Evolutionary conservation across 2,888 invertebrate genomes (phyloP).

Genomic region (Amiota minor): DNA sequence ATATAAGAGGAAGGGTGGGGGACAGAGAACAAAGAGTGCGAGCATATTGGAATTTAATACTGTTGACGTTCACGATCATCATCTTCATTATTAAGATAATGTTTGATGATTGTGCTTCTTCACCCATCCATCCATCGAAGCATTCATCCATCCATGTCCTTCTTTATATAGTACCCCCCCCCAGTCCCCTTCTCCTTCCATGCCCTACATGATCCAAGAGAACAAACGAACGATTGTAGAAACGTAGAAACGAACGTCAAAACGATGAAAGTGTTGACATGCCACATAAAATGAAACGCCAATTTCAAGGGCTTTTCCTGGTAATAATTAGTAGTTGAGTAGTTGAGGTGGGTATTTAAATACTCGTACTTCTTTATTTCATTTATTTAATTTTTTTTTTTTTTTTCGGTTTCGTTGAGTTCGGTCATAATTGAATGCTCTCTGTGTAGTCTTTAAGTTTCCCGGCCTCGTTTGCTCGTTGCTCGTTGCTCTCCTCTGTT

Average conservation of each 20-base stretch:
- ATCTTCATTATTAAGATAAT: conserved; percentile 32
- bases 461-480: conserved; percentile 2
- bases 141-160: no score
- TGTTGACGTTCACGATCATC: conserved; percentile 39
- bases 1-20: no score
- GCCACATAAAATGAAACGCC: conserved; percentile 68
- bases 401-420: conserved; percentile 19
- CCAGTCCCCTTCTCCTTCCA: neutral
- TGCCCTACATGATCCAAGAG: no score
- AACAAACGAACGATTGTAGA: no score
- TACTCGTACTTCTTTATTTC: conserved; percentile 55
- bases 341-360: conserved; percentile 71
- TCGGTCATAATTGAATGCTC: neutral
- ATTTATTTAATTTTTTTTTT: conserved; percentile 30
- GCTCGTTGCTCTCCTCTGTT: neutral
- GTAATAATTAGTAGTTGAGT: conserved; percentile 73
- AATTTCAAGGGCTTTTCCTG: conserved; percentile 72
- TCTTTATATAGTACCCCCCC: neutral
- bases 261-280: conserved; percentile 52
- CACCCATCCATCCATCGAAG: conserved; percentile 41
- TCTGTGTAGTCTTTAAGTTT: neutral
- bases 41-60: neutral
- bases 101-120: conserved; percentile 49
- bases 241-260: no score
- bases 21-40: no score